Conservation (phyloP, 2,797 vertebrate genomes). For the Phataginus tricuspis region DNA sequence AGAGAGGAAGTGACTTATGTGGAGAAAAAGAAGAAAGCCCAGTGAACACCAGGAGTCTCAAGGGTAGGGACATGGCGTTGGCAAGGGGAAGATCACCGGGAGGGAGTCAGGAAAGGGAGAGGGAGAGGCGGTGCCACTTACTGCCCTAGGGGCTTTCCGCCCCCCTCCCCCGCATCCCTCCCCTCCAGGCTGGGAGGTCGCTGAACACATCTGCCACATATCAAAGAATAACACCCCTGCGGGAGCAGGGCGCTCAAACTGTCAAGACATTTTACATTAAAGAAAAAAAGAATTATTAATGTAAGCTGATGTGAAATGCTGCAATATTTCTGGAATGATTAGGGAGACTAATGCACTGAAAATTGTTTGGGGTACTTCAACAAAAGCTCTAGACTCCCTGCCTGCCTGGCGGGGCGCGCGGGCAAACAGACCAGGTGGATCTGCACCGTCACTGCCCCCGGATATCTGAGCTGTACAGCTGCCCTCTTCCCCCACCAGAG, state of each 20-base stretch:
- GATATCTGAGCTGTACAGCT: neutral
- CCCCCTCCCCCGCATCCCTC: fast-evolving
- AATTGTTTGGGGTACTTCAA: neutral
- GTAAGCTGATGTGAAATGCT: neutral
- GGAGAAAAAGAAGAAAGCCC: neutral
- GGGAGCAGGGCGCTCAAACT: neutral
- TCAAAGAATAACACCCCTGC: neutral
- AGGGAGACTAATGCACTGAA: neutral
- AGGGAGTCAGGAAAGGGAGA: no score
- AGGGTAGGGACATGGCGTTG: no score
- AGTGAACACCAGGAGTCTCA: neutral
- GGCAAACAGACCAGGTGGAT: neutral
- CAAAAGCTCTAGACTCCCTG: neutral
- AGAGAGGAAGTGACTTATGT: neutral
- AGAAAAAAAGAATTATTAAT: neutral
- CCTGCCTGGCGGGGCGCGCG: neutral
- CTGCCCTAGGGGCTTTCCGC: fast-evolving
- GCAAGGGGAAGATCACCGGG: neutral
- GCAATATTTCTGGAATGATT: neutral
- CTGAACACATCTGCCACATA: neutral
- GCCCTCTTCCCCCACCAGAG: neutral
- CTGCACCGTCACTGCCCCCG: neutral
- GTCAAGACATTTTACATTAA: neutral
- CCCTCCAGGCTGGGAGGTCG: neutral
- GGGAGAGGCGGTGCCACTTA: neutral